Conservation (phyloP, 2,797 vertebrate species). For the Centropyge bicolor region DNA sequence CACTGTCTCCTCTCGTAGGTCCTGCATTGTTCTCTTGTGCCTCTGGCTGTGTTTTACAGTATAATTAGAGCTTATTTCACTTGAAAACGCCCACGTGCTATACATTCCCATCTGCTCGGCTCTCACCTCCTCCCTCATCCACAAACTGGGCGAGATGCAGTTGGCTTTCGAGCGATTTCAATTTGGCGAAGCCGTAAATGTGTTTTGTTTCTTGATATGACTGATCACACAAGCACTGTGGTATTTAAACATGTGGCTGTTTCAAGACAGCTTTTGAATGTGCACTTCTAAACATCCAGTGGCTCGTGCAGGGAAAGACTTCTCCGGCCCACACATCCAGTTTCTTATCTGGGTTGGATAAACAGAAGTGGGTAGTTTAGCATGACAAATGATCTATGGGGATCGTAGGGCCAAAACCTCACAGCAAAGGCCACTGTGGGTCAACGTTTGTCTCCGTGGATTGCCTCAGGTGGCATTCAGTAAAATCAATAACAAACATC, state of each 20-base stretch:
- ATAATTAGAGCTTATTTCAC: constrained; percentile 84
- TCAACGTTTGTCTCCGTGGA: not conserved
- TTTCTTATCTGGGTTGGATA: constrained; percentile 4
- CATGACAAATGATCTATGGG: not conserved
- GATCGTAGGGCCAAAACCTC: not conserved
- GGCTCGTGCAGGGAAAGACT: not conserved
- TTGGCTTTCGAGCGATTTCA: constrained; percentile 25
- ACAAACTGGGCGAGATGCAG: constrained; percentile 26
- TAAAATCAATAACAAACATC: not conserved
- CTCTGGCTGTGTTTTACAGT: constrained; percentile 80
- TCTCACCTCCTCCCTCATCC: constrained; percentile 1
- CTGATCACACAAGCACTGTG: not conserved
- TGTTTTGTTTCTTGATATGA: not conserved
- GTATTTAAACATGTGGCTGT: not conserved
- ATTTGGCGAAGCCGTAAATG: not conserved
- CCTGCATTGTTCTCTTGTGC: constrained; percentile 78
- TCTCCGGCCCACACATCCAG: not conserved
- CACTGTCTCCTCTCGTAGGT: constrained; percentile 77
- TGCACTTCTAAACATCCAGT: not conserved
- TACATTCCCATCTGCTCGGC: constrained; percentile 47
- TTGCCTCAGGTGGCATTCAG: not conserved
- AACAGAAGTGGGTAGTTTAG: not conserved
- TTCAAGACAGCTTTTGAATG: not conserved
- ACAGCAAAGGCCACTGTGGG: not conserved
- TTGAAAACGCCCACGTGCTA: constrained; percentile 57